Evolutionary conservation across 2,888 invertebrate species (phyloP).

Genomic region (Euphydryas editha): DNA sequence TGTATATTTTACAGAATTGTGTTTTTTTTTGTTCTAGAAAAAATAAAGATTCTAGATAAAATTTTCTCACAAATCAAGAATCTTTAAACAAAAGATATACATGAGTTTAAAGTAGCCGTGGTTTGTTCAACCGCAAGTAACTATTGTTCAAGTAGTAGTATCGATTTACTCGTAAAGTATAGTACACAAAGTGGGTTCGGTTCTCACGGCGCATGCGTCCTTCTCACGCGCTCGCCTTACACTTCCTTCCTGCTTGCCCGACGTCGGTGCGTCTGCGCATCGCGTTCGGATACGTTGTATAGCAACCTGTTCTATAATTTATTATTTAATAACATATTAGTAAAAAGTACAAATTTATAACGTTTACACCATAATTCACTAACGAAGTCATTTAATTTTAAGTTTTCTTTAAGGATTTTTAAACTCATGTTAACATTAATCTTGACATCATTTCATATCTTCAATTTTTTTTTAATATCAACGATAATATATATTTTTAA

Average conservation of each 20-base stretch:
- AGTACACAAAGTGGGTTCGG: conserved; percentile 43
- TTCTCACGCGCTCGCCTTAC: conserved; percentile 81
- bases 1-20: background rate
- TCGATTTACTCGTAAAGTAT: conserved; percentile 45
- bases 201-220: conserved; percentile 73
- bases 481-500: background rate
- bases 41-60: background rate
- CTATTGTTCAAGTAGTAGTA: conserved; percentile 23
- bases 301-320: background rate
- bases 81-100: conserved; percentile 16
- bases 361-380: too few species aligned
- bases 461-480: too few species aligned
- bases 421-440: background rate
- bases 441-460: too few species aligned
- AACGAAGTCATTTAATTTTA: too few species aligned
- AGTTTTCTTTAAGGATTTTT: background rate
- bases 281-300: conserved; percentile 53
- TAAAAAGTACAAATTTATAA: too few species aligned
- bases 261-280: conserved; percentile 54
- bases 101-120: conserved; percentile 14
- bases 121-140: conserved; percentile 18
- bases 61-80: conserved; percentile 13
- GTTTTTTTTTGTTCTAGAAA: background rate
- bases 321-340: background rate
- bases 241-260: conserved; percentile 76